phyloP scores from a whole-genome alignment of 2,113 vertebrate genomes.

The Rutilus rutilus region DNA sequence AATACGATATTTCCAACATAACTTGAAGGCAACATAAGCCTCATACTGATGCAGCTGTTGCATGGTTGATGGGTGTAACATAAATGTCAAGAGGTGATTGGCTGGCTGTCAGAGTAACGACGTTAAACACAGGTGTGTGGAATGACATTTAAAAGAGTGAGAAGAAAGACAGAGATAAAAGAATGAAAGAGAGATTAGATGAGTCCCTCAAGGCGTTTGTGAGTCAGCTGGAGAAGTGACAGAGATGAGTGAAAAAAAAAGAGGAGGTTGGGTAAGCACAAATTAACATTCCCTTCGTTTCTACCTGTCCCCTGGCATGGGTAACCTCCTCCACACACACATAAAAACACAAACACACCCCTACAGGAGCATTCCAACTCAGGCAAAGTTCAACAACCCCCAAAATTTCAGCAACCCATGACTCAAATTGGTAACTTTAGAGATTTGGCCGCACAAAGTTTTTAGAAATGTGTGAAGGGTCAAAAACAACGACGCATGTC shows the following conservation, averaged over 20 bases:
- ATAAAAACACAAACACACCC: conserved; percentile 36
- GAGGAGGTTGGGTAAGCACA: conserved; percentile 27
- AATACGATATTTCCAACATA: neutral
- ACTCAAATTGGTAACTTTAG: neutral
- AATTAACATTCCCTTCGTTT: conserved; percentile 57
- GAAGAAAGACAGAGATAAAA: conserved; percentile 14
- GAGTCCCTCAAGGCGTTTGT: conserved; percentile 42
- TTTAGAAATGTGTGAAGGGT: neutral
- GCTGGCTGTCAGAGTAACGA: neutral
- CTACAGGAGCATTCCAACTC: conserved; percentile 22
- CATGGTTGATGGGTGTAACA: neutral
- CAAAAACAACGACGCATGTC: conserved; percentile 12
- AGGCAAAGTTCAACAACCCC: conserved; percentile 25
- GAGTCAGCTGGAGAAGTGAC: conserved; percentile 48
- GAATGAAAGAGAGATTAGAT: conserved; percentile 33
- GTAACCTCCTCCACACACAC: conserved; percentile 1
- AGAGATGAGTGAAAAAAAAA: conserved; percentile 25
- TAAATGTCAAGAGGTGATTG: conserved; percentile 13
- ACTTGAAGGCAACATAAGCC: no score
- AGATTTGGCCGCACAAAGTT: neutral
- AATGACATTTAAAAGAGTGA: conserved; percentile 30
- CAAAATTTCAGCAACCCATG: neutral
- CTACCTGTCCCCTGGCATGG: conserved; percentile 31
- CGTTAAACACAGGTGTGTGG: conserved; percentile 13
- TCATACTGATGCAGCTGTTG: neutral